Base-by-base conservation (phyloP, 1,140 invertebrate species). In the Spodoptera frugiperda region DNA sequence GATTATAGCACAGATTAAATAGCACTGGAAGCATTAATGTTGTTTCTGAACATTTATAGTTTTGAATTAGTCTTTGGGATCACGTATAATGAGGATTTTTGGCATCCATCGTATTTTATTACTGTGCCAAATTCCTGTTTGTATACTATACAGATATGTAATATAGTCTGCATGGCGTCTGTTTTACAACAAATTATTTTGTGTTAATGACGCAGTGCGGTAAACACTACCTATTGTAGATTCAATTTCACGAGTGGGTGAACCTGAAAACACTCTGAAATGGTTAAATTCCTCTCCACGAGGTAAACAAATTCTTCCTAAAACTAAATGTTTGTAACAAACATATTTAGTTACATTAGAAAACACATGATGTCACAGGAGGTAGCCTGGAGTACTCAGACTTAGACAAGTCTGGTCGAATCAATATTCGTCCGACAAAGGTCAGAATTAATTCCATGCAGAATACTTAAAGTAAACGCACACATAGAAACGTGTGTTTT, bases 361-460 rank as follows among this genome's bases (percentile, higher is more conserved):
- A 39, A 39, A 6, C 33, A 39, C 1, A 15, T 59, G 25, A 44
- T 33, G 59, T 44, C 11, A 63, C 15, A n/a, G 59, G 9, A 44
- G 9, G n/a, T 63, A 17, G 46, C 11, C 46, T 30, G 5, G 44
- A 67, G 63, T 14, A 57, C 8, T 30, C 53, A 55, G 67, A 39
- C 30, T 3, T 17, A 30, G 21, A 17, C 49, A n/a, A 44, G 14
- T 10, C 15, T 33, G 10, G 33, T 11, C 33, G 59, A 63, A 70
- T 70, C 67, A 5, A 70, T 70, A 70, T 30, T 30, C 10, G 49
- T 49, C 21, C 14, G 1, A 12, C 19, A 44, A 70, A 70, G 67
- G 67, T 70, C 51, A 70, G 14, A 70, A 70, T 19, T 70, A 70
- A 70, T 70, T 54, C 54, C 15, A 39, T 54, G 67, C 67, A 54